Percentiles rank a stretch among this genome's conserved stretches.
These are phyloP conservation scores for Brachypteracias leptosomus DNA, from an alignment of 2,113 vertebrate species.

Conservation along the genomic window DNA sequence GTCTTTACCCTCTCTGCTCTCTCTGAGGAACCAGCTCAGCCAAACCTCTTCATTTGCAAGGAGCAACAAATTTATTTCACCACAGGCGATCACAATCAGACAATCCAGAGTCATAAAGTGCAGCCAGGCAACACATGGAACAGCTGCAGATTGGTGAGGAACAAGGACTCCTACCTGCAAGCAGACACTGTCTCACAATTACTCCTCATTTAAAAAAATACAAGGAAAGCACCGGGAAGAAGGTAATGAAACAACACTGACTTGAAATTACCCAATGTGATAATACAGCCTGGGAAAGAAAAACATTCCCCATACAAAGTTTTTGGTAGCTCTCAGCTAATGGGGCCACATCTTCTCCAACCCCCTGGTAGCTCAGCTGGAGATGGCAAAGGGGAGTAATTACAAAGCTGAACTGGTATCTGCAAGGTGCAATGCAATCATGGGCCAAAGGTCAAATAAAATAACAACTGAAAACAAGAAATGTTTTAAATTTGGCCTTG, in stretches of 20 bases:
- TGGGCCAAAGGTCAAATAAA: background rate
- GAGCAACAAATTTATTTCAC: background rate
- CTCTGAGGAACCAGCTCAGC: background rate
- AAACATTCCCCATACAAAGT: background rate
- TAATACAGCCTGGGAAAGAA: background rate
- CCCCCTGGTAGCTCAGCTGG: background rate
- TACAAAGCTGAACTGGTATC: background rate
- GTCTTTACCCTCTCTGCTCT: background rate
- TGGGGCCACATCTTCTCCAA: background rate
- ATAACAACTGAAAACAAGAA: background rate
- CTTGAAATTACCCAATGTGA: background rate
- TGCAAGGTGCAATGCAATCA: background rate
- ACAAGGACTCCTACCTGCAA: background rate
- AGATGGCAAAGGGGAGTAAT: background rate
- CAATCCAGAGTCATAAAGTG: background rate
- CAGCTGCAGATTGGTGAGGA: background rate
- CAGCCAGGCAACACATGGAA: background rate
- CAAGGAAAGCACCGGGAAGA: background rate
- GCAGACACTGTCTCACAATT: background rate
- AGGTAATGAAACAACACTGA: background rate
- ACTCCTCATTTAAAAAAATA: background rate
- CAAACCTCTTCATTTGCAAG: background rate
- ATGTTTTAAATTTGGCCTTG: background rate
- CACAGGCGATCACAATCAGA: background rate
- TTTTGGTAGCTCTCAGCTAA: background rate